Evolutionary conservation across 2,888 invertebrate genomes (phyloP).

Genomic region (Pardosa pseudoannulata): DNA sequence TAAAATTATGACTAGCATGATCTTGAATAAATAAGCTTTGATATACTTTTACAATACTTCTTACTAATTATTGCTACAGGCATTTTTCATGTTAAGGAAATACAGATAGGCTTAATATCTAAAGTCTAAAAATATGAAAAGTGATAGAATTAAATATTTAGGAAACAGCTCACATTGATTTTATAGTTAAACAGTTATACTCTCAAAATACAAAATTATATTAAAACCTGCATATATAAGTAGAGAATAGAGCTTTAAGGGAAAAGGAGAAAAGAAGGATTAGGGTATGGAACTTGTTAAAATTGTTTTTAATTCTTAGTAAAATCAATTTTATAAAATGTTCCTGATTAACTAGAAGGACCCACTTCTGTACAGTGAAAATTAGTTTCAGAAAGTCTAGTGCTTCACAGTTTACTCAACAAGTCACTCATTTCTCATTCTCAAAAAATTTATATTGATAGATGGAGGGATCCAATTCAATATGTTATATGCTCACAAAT

Average conservation of each 20-base stretch:
- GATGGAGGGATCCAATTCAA: too few species aligned
- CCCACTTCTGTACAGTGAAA: too few species aligned
- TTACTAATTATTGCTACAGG: neutral
- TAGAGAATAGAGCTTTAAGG: neutral
- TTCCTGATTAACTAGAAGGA: too few species aligned
- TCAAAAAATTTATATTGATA: too few species aligned
- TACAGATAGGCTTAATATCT: neutral
- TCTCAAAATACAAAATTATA: neutral
- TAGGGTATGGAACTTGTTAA: neutral
- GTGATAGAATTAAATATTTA: neutral
- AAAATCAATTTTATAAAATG: too few species aligned
- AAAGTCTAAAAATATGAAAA: neutral
- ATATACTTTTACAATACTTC: neutral
- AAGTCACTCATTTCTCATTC: too few species aligned
- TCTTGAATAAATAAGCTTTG: neutral
- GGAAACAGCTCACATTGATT: neutral
- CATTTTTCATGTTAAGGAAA: neutral
- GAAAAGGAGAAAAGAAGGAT: neutral
- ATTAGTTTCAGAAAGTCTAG: too few species aligned
- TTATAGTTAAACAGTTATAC: neutral
- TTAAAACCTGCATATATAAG: neutral
- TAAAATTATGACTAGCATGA: neutral
- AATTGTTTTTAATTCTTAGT: neutral
- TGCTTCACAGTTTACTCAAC: too few species aligned
- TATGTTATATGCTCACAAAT: too few species aligned